Percentiles rank a stretch among this genome's conserved stretches.
These are phyloP conservation scores for Myotis vivesi DNA, from an alignment of 2,797 vertebrate species.

Conservation along the genomic window DNA sequence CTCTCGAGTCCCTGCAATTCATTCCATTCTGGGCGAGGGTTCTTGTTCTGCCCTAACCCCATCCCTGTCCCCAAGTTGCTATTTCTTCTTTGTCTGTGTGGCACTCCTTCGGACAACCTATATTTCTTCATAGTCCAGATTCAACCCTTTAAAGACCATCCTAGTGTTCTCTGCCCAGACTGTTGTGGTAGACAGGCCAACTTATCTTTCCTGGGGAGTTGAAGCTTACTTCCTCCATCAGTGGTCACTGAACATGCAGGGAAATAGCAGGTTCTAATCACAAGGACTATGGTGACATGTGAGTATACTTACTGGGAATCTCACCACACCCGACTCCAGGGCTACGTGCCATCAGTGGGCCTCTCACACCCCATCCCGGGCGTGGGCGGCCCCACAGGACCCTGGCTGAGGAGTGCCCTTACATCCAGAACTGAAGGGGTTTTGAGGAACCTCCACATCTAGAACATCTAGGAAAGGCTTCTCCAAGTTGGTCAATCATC, in stretches of 20 bases:
- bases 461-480: not conserved
- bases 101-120: not conserved
- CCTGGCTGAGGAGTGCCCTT: not conserved
- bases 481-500: not conserved
- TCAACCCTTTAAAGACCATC: not conserved
- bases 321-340: not conserved
- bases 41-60: too few relatives aligned
- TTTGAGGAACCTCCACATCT: not conserved
- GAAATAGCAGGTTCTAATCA: not conserved
- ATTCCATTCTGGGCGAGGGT: not conserved
- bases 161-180: not conserved
- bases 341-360: not conserved
- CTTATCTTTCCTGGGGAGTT: not conserved
- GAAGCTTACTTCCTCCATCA: not conserved
- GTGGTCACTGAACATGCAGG: not conserved
- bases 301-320: not conserved
- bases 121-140: not conserved
- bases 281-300: not conserved
- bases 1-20: too few relatives aligned
- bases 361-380: not conserved
- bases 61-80: fast-evolving
- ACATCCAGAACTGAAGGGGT: not conserved
- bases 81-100: not conserved
- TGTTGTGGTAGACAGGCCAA: not conserved
- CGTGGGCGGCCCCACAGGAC: not conserved